Base-by-base conservation (phyloP, 2,888 invertebrate genomes). In the Diabrotica balteata region DNA sequence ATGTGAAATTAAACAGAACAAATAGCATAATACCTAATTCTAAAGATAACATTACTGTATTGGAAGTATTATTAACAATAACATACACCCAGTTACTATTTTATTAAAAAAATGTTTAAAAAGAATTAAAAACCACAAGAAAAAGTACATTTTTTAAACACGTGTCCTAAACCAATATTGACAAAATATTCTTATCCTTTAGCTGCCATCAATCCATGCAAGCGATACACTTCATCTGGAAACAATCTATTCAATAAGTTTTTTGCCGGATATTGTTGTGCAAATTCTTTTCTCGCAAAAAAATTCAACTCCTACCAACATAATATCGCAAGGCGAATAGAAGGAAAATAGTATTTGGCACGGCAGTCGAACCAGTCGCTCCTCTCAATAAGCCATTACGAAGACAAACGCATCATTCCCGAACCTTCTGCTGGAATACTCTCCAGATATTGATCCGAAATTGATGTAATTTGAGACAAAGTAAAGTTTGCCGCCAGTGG, bases 381-480 rank as follows among this genome's bases (percentile, higher is more conserved):
- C 77, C 71, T 66, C 65, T 72, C 73, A 68, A 73, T 72, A 68
- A 54, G 59, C 57, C 58, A 71, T 69, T 70, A 59, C 55, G 52
- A 63, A 67, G 68, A 68, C 70, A 69, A 72, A 75, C 73, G 73
- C 64, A 67, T 58, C 73, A 63, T 70, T 67, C 63, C 65, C 60
- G 70, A 72, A 68, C 67, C 68, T 63, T 68, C 49, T 66, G 66
- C 73, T 75, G 78, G 72, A 67, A 75, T 51, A 67, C 79, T 75
- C 72, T 66, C 69, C 67, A 75, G 81, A 81, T 82, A 82, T 82
- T 80, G 82, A 82, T 82, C 81, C 79, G 76, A 80, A 81, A 82
- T 82, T 81, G 81, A 81, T 81, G 82, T 81, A 82, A 82, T 82
- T 82, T 80, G 81, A 82, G 82, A 81, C 80, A 80, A 75, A 77